A percentile compares a stretch with the other conserved stretches of the same genome.
Evolutionary conservation across 2,888 invertebrate genomes (phyloP).

Genomic region (Deilephila porcellus): DNA sequence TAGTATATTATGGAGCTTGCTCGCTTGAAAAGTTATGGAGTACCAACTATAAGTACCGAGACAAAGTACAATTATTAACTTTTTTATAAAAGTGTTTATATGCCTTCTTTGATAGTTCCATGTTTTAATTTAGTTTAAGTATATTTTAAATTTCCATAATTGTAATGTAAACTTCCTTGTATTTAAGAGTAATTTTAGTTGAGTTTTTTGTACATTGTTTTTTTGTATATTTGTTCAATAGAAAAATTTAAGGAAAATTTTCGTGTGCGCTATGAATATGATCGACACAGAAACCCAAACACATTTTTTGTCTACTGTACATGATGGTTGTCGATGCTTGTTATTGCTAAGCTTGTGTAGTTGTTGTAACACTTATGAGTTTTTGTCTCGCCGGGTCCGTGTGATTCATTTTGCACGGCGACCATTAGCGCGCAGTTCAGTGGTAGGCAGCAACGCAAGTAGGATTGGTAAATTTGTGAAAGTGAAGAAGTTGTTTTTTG

Average conservation of each 20-base stretch:
- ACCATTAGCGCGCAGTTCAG: constrained; percentile 13
- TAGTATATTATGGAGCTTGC: too few relatives aligned
- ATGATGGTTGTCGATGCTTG: neutral
- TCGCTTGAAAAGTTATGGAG: too few relatives aligned
- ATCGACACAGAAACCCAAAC: constrained; percentile 10
- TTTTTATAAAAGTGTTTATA: too few relatives aligned
- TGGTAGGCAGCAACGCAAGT: neutral
- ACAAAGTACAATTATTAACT: too few relatives aligned
- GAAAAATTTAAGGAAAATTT: neutral
- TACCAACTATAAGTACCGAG: too few relatives aligned
- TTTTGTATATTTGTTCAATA: neutral
- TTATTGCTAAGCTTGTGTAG: neutral
- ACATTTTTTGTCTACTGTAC: neutral
- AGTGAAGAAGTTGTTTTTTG: neutral
- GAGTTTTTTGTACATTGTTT: too few relatives aligned
- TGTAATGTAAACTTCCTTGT: too few relatives aligned
- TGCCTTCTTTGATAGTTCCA: too few relatives aligned
- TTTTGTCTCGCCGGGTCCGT: neutral
- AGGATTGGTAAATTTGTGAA: neutral
- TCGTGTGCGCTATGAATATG: neutral
- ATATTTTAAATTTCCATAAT: too few relatives aligned
- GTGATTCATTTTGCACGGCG: neutral
- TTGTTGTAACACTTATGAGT: neutral
- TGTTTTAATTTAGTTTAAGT: too few relatives aligned
- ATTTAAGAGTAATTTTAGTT: too few relatives aligned